Base-by-base conservation (phyloP, 1,140 invertebrate species). In the Rhynchophorus ferrugineus region DNA sequence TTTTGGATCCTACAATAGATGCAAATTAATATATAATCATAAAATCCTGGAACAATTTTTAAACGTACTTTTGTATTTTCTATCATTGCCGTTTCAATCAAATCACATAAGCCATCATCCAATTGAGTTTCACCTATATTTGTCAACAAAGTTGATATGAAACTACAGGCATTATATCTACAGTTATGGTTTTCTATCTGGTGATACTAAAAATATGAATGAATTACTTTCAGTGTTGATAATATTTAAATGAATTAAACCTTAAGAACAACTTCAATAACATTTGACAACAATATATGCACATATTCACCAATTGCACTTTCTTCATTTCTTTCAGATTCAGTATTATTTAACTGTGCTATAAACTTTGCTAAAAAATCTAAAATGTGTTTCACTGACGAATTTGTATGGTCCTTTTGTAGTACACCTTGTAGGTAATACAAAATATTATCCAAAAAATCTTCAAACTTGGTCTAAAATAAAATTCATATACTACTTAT, bases 121-220 rank as follows among this genome's bases (percentile, higher is more conserved):
- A 86, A 74, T 5, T 79, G 80, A 52, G 81, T 72, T 22, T 80
- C 75, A 3, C 77, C 78, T 68, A 85, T 73, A 29, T 75, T 73
- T 39, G 73, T 73, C n/a, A 86, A 64, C 9, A 84, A 56, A 42
- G 76, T 72, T 57, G 79, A 76, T 3, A 85, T 64, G 44, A 84
- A 73, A 42, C 80, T 73, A 61, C 82, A 84, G 9, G 76, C 71
- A 7, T 80, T 70, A 60, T 75, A 81, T 38, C 82, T 64, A 0
- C 81, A 72, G 33, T 69, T 71, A 22, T 68, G 55, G 37, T 74
- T 70, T 35, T 64, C 70, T 1, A 73, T 73, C 49, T 68, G 61
- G 54, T 58, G 55, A 44, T 49, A 56, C 54, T 82, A 76, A 51
- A 60, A 44, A 33, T 2, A 33, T 38, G 13, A 11, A 24, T 44